Evolutionary conservation across 2,888 invertebrate genomes (phyloP).

Genomic region (Phalera bucephala): DNA sequence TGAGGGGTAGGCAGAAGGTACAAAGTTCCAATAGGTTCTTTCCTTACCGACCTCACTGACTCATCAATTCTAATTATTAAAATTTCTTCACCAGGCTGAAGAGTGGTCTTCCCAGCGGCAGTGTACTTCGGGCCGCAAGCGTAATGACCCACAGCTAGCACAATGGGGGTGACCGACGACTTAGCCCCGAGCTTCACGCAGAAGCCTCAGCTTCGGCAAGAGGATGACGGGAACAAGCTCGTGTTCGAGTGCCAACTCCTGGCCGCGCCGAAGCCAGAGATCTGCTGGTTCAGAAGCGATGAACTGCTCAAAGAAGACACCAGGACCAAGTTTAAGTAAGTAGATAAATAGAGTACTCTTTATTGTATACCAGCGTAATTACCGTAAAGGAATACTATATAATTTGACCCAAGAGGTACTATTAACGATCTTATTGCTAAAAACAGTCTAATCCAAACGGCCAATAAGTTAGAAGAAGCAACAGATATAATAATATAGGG

Average conservation of each 20-base stretch:
- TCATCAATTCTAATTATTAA: no score
- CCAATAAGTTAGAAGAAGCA: no score
- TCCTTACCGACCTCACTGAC: no score
- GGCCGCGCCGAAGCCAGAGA: conserved; percentile 94
- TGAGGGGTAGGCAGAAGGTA: no score
- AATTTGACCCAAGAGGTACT: no score
- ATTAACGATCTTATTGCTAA: no score
- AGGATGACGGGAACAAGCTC: conserved; percentile 97
- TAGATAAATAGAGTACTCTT: no score
- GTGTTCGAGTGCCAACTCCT: conserved; percentile 96
- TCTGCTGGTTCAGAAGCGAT: conserved; percentile 96
- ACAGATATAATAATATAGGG: no score
- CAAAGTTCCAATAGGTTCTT: no score
- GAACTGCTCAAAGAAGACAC: conserved; percentile 91
- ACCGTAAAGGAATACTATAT: no score
- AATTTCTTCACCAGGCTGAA: conserved; percentile 29
- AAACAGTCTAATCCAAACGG: no score
- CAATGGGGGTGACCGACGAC: conserved; percentile 95
- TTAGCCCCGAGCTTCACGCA: conserved; percentile 99
- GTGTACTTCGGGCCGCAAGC: conserved; percentile 45
- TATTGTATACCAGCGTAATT: conserved; percentile 1
- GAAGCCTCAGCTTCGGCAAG: conserved; percentile 98
- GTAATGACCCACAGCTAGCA: conserved; percentile 73
- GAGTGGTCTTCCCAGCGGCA: conserved; percentile 37
- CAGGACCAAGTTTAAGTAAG: conserved; percentile 91